A percentile compares a stretch with the other conserved stretches of the same genome.
Conservation (phyloP, 1,140 invertebrate species). For the Lasioglossum albipes region DNA sequence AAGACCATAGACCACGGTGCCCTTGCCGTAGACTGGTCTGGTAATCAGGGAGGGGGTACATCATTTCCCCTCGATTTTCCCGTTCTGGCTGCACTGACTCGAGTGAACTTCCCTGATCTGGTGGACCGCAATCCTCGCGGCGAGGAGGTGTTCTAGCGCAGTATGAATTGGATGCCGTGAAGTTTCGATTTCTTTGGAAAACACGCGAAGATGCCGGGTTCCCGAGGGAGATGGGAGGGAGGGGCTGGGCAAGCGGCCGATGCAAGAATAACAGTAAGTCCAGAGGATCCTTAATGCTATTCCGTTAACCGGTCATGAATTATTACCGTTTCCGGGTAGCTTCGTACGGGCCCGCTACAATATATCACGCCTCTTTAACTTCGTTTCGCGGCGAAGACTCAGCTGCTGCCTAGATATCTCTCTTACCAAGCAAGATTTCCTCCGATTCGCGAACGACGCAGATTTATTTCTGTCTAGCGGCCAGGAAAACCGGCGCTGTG, state of each 20-base stretch:
- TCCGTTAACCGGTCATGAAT: conserved; percentile 69
- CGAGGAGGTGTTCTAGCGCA: too few species aligned
- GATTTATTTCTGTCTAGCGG: conserved; percentile 64
- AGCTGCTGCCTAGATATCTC: conserved; percentile 16
- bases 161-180: too few species aligned
- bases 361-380: conserved; percentile 68
- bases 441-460: conserved; percentile 66
- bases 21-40: too few species aligned
- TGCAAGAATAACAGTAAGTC: conserved; percentile 60
- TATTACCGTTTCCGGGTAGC: conserved; percentile 69
- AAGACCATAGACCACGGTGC: too few species aligned
- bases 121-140: too few species aligned
- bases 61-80: too few species aligned
- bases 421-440: conserved; percentile 30
- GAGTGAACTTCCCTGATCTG: too few species aligned
- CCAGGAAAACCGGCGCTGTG: conserved; percentile 56
- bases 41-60: too few species aligned
- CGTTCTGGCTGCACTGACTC: too few species aligned
- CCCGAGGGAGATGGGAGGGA: too few species aligned
- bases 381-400: conserved; percentile 58
- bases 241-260: conserved; percentile 20
- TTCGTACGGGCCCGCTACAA: conserved; percentile 48
- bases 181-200: too few species aligned
- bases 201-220: background rate
- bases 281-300: conserved; percentile 69